A percentile compares a stretch with the other conserved stretches of the same genome.
These are phyloP conservation scores for Hippotragus niger DNA, from an alignment of 2,113 vertebrate species.

Conservation along the genomic window DNA sequence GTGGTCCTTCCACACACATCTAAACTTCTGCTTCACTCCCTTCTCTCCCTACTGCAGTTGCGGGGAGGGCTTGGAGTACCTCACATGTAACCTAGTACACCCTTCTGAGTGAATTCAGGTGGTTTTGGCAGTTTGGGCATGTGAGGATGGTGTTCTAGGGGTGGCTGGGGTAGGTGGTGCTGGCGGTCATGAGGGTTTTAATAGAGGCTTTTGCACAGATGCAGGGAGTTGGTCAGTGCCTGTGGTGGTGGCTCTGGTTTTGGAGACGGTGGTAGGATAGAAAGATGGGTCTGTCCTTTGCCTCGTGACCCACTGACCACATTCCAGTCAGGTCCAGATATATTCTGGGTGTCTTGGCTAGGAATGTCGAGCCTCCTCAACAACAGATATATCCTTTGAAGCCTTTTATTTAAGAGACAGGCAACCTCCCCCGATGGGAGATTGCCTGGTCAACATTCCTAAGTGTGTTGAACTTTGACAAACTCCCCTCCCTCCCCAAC, in stretches of 20 bases:
- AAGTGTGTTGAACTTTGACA: background rate
- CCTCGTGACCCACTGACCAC: background rate
- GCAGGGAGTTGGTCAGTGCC: background rate
- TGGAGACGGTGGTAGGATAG: background rate
- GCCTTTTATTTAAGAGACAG: background rate
- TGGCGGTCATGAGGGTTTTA: background rate
- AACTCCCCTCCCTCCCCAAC: background rate
- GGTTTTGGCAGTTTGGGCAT: background rate
- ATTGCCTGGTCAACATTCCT: background rate
- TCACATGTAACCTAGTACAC: accelerated
- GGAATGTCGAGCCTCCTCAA: background rate
- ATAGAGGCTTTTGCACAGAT: background rate
- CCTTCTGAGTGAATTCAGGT: background rate
- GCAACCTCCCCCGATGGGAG: background rate
- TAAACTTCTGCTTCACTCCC: background rate
- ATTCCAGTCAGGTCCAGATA: background rate
- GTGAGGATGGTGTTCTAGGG: background rate
- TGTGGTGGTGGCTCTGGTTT: background rate
- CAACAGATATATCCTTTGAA: background rate
- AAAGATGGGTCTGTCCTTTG: background rate
- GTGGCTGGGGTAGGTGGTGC: too few species aligned
- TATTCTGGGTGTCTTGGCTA: background rate
- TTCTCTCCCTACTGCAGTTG: background rate
- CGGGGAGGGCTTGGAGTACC: background rate
- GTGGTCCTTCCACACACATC: background rate